Base-by-base conservation (phyloP, 2,113 vertebrate genomes). In the Burhinus bistriatus region DNA sequence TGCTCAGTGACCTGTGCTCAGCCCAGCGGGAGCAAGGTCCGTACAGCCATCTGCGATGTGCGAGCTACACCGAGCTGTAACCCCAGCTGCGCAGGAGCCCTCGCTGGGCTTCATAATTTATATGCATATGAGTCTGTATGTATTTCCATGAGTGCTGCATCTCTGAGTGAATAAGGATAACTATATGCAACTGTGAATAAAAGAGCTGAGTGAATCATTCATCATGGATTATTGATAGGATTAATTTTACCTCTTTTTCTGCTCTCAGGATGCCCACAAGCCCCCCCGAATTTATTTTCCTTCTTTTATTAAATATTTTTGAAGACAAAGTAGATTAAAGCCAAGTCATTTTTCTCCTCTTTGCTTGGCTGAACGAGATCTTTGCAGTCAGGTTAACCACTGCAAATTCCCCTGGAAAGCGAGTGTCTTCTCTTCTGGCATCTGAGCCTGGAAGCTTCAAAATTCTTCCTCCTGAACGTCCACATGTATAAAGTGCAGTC, bases 221-320 rank as follows among this genome's bases (percentile, higher is more conserved):
- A 71, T 75, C 95, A 75, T 55, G 83, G 94, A 84, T 92, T 95
- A 97, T 84, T 92, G 96, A 95, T 89, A 89, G 81, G 69, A 95
- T 92, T 92, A 40, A 92, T 97, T 96, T 91, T 76, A 85, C 92
- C 73, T 96, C 90, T 88, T 92, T 38, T 69, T 72, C 95, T 95
- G 62, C 75, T 76, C 70, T 69, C 84, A 65, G 70, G n/a, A 89
- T 96, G 87, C 94, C 72, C 77, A 89, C 47, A 22, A 94, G 12
- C 54, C 65, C 73, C 59, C 83, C 12, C 44, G 12, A 75, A 87
- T 90, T 84, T 80, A 79, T 94, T 90, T 93, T 9, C 52, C 36
- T 19, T 82, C 36, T 83, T 80, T n/a, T 26, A 52, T 30, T 89
- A 93, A 78, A 36, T 80, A 73, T 76, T 92, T 92, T 72, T 90